phyloP scores from a whole-genome alignment of 2,888 invertebrate genomes.

The Scaptomyza polygonia region DNA sequence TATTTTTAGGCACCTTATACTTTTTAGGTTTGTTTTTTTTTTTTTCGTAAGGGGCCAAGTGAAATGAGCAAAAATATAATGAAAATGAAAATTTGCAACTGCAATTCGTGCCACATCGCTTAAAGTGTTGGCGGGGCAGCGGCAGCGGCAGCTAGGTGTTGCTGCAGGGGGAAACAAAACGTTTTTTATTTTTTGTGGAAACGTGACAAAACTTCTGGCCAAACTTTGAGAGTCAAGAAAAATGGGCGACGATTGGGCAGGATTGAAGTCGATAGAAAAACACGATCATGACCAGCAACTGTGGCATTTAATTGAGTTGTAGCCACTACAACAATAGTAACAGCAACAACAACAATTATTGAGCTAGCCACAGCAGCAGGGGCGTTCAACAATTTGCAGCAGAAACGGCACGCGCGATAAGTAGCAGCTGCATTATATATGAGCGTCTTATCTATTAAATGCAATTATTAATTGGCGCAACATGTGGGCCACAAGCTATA shows the following conservation, averaged over 20 bases:
- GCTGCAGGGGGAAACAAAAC: not conserved
- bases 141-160: not conserved
- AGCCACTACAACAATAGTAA: constrained; percentile 14
- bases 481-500: constrained; percentile 41
- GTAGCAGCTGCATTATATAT: constrained; percentile 26
- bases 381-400: constrained; percentile 47
- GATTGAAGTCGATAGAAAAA: constrained; percentile 55
- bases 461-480: constrained; percentile 70
- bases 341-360: constrained; percentile 21
- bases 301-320: constrained; percentile 57
- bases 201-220: constrained; percentile 53
- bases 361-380: constrained; percentile 24
- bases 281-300: constrained; percentile 65
- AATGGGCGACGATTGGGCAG: constrained; percentile 61
- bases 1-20: constrained; percentile 58
- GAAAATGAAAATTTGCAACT: constrained; percentile 54
- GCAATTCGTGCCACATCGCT: constrained; percentile 39
- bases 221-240: constrained; percentile 21
- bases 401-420: constrained; percentile 53
- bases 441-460: constrained; percentile 55
- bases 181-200: constrained; percentile 24
- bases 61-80: constrained; percentile 33
- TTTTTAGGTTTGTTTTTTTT: not conserved
- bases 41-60: constrained; percentile 37
- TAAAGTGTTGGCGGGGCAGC: not conserved